Percentiles rank a stretch among this genome's conserved stretches.
phyloP scores from a whole-genome alignment of 2,797 vertebrate genomes.

The Falco cherrug region DNA sequence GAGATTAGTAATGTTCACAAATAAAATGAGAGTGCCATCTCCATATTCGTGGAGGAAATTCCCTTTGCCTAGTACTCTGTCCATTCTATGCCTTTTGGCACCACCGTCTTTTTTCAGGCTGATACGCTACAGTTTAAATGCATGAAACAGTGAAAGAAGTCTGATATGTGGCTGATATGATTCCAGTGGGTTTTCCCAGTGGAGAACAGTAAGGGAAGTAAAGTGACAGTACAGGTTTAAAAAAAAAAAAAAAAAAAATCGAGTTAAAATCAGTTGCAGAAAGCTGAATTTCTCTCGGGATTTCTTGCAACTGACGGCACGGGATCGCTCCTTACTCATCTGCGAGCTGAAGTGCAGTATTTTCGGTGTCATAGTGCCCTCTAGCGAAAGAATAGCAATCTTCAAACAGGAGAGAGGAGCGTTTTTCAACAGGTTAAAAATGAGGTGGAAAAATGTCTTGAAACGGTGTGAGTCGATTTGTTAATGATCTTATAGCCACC shows the following conservation, averaged over 20 bases:
- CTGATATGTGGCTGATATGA: constrained; percentile 23
- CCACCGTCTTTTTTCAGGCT: not conserved
- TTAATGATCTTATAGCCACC: not conserved
- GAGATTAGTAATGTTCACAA: not conserved
- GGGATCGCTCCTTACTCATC: not conserved
- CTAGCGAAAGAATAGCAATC: constrained; percentile 55
- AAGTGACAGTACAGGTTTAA: constrained; percentile 14
- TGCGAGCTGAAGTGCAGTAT: not conserved
- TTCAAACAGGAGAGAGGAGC: not conserved
- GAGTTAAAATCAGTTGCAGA: constrained; percentile 62
- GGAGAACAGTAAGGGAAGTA: not conserved
- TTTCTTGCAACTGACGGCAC: constrained; percentile 10
- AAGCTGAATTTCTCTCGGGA: constrained; percentile 56
- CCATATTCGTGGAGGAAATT: not conserved
- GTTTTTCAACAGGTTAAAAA: not conserved
- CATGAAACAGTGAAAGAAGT: not conserved
- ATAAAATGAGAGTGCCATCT: not conserved
- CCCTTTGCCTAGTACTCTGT: not conserved
- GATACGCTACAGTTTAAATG: not conserved
- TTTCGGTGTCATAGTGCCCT: constrained; percentile 73
- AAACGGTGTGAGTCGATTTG: not conserved
- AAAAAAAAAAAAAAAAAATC: not conserved
- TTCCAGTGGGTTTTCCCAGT: constrained; percentile 25
- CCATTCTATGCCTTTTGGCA: not conserved
- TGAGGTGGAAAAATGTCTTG: not conserved